phyloP scores from a whole-genome alignment of 2,888 invertebrate genomes.

The Trichopria drosophilae region DNA sequence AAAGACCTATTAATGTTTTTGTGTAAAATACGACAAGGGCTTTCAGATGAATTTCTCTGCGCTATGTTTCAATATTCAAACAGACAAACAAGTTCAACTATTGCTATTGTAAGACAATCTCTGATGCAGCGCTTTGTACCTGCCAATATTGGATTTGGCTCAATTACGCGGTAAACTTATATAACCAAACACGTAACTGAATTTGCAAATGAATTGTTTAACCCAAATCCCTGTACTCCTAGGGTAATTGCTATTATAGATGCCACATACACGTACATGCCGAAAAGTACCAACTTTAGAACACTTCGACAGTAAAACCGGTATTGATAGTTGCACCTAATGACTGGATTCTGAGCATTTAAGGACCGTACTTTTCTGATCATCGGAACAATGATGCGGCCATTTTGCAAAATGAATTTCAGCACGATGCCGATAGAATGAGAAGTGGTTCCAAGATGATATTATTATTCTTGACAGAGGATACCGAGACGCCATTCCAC shows the following conservation, averaged over 20 bases:
- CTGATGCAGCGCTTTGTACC: conserved; percentile 27
- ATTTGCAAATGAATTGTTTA: conserved; percentile 30
- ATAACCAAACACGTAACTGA: too few species aligned
- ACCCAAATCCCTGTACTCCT: conserved; percentile 23
- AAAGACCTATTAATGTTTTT: too few species aligned
- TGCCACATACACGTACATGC: conserved; percentile 28
- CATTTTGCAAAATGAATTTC: conserved; percentile 13
- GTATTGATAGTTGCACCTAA: conserved; percentile 23
- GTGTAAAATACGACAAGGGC: too few species aligned
- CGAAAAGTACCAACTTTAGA: conserved; percentile 30
- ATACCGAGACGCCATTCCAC: conserved; percentile 21
- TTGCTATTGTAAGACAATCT: too few species aligned
- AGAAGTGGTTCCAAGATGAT: conserved; percentile 15
- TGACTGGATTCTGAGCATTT: conserved; percentile 21
- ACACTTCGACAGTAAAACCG: conserved; percentile 28
- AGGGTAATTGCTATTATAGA: conserved; percentile 26
- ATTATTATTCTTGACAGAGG: too few species aligned
- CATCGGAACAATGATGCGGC: conserved; percentile 9
- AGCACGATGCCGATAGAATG: conserved; percentile 14
- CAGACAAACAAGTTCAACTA: too few species aligned
- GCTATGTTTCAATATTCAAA: too few species aligned
- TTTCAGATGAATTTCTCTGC: too few species aligned
- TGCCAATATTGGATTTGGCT: too few species aligned
- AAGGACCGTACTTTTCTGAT: conserved; percentile 26
- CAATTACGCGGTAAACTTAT: conserved; percentile 24